Base-by-base conservation (phyloP, 2,797 vertebrate genomes). In the Gastrophryne carolinensis region DNA sequence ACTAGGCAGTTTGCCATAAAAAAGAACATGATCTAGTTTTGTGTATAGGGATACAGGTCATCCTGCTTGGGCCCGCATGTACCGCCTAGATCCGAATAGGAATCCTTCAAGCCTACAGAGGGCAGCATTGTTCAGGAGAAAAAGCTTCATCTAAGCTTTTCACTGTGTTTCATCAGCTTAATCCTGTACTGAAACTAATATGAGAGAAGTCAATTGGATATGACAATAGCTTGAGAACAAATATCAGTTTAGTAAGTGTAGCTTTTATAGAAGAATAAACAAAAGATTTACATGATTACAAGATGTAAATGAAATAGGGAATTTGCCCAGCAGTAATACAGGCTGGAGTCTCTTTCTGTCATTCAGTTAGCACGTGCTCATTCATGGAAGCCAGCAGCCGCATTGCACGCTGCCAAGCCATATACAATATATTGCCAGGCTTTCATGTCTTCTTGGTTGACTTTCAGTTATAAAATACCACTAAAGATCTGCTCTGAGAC, bases 121-220 rank as follows among this genome's bases (percentile, higher is more conserved):
- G 65, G 65, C 65, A 68, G 65, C 52, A 68, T 56, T 68, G 65
- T 41, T 54, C 65, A 21, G 52, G 34, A 50, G 32, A 35, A 53
- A 39, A 2, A 68, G 17, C 37, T 19, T 56, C 7, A 66, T 29
- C n/a, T n/a, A n/a, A n/a, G n/a, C n/a, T n/a, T n/a, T 29, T 68
- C 34, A 27, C 29, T 47, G 21, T 15, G 19, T 34, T 41, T 21
- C 27, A 19, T 13, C 17, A 17, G 41, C 11, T 53, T 26, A 24
- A 37, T 56, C 12, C 34, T 68, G 39, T 15, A 7, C 17, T 15
- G 15, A 29, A 56, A 41, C 53, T 23, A 41, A 41, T 30, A 66
- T 9, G n/a, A 52, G 30, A 27, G 29, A 50, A 3, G 13, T 13
- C 23, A 53, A 13, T 32, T 21, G 29, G 49, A 19, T 3, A 49